phyloP scores from a whole-genome alignment of 1,140 invertebrate species.

The Saccostrea cuccullata region DNA sequence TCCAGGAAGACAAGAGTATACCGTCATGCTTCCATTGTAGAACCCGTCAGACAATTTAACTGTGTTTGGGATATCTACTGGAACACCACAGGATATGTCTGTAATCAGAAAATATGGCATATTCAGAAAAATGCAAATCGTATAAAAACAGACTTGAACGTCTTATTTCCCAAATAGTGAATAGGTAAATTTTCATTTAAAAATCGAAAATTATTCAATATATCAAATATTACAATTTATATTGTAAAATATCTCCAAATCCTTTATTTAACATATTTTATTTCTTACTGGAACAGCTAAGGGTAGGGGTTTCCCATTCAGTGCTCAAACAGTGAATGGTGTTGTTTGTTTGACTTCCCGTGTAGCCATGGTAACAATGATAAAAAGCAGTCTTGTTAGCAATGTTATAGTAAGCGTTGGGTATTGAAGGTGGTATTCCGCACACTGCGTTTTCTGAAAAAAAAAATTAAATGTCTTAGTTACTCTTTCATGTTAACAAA shows the following conservation, averaged over 20 bases:
- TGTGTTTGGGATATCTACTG: not conserved
- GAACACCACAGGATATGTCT: not conserved
- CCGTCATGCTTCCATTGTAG: not conserved
- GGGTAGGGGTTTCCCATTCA: not conserved
- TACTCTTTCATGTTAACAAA: no score
- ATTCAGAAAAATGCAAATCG: no score
- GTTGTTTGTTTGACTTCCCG: not conserved
- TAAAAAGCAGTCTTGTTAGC: not conserved
- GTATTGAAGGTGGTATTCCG: not conserved
- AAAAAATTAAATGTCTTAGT: no score
- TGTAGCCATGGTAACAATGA: not conserved
- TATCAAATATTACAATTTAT: not conserved
- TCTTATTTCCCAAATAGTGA: no score
- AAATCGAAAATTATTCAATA: not conserved
- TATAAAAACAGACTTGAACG: no score
- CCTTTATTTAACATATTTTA: not conserved
- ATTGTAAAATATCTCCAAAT: no score
- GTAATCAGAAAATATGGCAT: not conserved
- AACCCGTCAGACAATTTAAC: not conserved
- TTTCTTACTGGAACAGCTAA: not conserved
- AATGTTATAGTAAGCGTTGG: not conserved
- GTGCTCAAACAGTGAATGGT: not conserved
- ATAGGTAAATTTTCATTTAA: no score
- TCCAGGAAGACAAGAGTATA: not conserved
- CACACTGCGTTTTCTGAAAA: not conserved